Percentiles rank a stretch among this genome's conserved stretches.
Conservation (phyloP, 2,888 invertebrate genomes). For the Orthosia incerta region DNA sequence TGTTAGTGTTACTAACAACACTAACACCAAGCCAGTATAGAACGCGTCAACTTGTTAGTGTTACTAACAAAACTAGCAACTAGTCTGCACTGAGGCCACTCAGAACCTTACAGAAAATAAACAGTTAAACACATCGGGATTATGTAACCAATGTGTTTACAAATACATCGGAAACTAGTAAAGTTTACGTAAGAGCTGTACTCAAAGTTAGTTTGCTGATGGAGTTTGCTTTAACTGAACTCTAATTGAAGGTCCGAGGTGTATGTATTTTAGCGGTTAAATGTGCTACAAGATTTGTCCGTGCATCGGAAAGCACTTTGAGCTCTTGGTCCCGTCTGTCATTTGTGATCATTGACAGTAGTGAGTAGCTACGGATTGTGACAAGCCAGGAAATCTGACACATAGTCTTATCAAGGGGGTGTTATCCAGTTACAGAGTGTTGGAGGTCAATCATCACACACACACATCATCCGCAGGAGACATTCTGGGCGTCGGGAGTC, state of each 20-base stretch:
- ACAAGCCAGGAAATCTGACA: too few relatives aligned
- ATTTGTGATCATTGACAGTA: too few relatives aligned
- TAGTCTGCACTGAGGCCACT: conserved; percentile 8
- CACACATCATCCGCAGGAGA: too few relatives aligned
- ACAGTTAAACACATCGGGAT: conserved; percentile 23
- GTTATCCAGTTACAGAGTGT: too few relatives aligned
- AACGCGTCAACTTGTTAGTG: not conserved
- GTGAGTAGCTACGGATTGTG: too few relatives aligned
- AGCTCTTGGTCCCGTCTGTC: too few relatives aligned
- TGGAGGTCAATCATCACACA: too few relatives aligned
- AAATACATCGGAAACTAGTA: conserved; percentile 14
- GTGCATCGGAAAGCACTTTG: too few relatives aligned
- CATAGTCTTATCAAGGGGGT: too few relatives aligned
- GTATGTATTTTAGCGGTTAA: not conserved
- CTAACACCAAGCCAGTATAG: not conserved
- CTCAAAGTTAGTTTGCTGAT: conserved; percentile 7
- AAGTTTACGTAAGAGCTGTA: conserved; percentile 11
- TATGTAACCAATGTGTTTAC: conserved; percentile 14
- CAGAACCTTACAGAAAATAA: conserved; percentile 8
- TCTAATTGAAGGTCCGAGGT: not conserved
- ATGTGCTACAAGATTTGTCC: not conserved
- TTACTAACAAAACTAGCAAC: conserved; percentile 10
- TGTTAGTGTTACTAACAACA: conserved; percentile 8
- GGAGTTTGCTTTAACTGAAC: not conserved
- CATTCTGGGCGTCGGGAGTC: too few relatives aligned